Percentiles rank a stretch among this genome's conserved stretches.
phyloP scores from a whole-genome alignment of 2,113 vertebrate genomes.

The Chunga burmeisteri region DNA sequence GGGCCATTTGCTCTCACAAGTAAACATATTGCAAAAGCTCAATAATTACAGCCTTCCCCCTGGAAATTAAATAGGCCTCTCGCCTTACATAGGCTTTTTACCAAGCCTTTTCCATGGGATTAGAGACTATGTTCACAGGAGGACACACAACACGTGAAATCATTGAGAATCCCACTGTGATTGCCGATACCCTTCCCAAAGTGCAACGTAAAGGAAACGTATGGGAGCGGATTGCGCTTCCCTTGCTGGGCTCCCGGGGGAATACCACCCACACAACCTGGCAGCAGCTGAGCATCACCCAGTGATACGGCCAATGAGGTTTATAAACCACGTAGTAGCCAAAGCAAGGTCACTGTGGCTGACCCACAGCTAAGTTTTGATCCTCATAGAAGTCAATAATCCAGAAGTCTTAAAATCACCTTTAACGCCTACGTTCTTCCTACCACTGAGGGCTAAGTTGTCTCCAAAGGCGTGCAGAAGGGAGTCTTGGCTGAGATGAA shows the following conservation, averaged over 20 bases:
- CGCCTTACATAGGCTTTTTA: background rate
- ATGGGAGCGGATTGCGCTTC: accelerated
- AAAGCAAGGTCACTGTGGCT: background rate
- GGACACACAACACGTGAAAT: accelerated
- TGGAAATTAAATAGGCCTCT: background rate
- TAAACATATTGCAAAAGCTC: background rate
- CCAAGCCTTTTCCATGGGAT: background rate
- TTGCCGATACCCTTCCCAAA: background rate
- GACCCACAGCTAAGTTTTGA: background rate
- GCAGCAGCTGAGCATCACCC: background rate
- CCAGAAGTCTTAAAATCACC: background rate
- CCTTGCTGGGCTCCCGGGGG: background rate
- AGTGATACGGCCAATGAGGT: accelerated
- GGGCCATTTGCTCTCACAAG: background rate
- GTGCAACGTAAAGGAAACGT: accelerated
- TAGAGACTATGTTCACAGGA: background rate
- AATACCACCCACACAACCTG: background rate
- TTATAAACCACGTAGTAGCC: accelerated
- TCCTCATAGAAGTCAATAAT: background rate
- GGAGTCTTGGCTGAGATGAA: background rate
- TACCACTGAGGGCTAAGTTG: background rate
- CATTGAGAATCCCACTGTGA: background rate
- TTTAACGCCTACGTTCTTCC: background rate
- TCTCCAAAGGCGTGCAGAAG: background rate
- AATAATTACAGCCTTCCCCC: background rate